Base-by-base conservation (phyloP, 2,797 vertebrate genomes). In the Dendrocincla tyrannina region DNA sequence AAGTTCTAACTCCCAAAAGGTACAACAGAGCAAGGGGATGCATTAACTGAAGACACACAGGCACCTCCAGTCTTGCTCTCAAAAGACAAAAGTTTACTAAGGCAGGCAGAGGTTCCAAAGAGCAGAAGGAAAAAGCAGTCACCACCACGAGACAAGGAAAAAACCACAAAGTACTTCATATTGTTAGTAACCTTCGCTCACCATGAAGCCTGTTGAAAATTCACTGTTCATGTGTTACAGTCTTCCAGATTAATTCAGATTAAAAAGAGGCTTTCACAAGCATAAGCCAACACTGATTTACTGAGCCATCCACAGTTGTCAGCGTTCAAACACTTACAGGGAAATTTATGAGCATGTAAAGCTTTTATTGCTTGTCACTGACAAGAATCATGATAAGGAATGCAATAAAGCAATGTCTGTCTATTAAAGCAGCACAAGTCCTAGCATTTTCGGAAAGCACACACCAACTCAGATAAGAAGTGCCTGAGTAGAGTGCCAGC, bases 311-410 rank as follows among this genome's bases (percentile, higher is more conserved):
- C 58, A 69, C 76, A 75, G 78, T 2, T 90, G 91, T 93, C 95
- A 95, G 75, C 69, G 55, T 86, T 83, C 62, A 93, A 84, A 68
- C 91, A 96, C 94, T 97, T 95, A 94, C 9, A 87, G 72, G 72
- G 67, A 95, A 96, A 97, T 96, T 94, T 95, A 97, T 42, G 84
- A 94, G 76, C 84, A 85, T 59, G 78, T 95, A 95, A 95, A 94
- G 70, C 84, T 74, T 94, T 95, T 95, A 97, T 78, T 74, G 81
- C 89, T 96, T 92, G 93, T 95, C 87, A 86, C 79, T 86, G 89
- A 94, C 90, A 97, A 95, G 91, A 96, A 94, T 93, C 91, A 93
- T 44, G 93, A 92, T 85, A 96, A 88, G 77, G 62, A 94, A 90
- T 91, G 89, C 83, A 81, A 94, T 94, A 95, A 94, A 53, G 75